Conservation (phyloP, 2,888 invertebrate genomes). For the Steromphala cineraria region DNA sequence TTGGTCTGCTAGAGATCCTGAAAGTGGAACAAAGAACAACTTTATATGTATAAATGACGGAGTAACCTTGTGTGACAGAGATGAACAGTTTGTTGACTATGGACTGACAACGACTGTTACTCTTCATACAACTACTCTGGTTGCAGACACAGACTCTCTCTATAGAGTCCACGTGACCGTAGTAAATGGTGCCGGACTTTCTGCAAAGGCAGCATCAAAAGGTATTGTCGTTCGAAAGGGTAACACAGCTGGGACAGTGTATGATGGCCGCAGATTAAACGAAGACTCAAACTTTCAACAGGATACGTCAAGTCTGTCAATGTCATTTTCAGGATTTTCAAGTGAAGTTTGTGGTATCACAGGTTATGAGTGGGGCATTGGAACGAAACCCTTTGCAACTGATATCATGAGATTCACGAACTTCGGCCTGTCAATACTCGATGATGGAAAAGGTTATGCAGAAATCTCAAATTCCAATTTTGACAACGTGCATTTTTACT, state of each 20-base stretch:
- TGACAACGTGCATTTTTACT: slow-evolving; percentile 49
- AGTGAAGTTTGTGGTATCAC: slow-evolving; percentile 56
- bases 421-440: slow-evolving; percentile 53
- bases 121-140: neutral
- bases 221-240: slow-evolving; percentile 36
- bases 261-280: slow-evolving; percentile 47
- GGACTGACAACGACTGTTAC: neutral
- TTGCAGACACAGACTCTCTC: no score
- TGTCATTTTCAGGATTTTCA: slow-evolving; percentile 58
- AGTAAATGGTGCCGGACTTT: slow-evolving; percentile 34
- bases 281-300: slow-evolving; percentile 44
- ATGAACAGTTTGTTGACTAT: neutral
- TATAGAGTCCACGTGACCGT: slow-evolving; percentile 11
- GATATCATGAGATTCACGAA: slow-evolving; percentile 52
- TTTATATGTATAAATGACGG: slow-evolving; percentile 32
- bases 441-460: slow-evolving; percentile 51
- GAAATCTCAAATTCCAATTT: slow-evolving; percentile 48
- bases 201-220: slow-evolving; percentile 24
- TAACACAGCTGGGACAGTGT: slow-evolving; percentile 49
- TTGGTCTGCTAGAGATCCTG: slow-evolving; percentile 47
- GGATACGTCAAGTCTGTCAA: slow-evolving; percentile 53
- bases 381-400: slow-evolving; percentile 48
- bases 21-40: slow-evolving; percentile 47
- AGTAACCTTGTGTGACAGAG: neutral
- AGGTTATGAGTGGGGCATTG: slow-evolving; percentile 60